Conservation (phyloP, 1,140 invertebrate genomes). For the Riptortus pedestris region DNA sequence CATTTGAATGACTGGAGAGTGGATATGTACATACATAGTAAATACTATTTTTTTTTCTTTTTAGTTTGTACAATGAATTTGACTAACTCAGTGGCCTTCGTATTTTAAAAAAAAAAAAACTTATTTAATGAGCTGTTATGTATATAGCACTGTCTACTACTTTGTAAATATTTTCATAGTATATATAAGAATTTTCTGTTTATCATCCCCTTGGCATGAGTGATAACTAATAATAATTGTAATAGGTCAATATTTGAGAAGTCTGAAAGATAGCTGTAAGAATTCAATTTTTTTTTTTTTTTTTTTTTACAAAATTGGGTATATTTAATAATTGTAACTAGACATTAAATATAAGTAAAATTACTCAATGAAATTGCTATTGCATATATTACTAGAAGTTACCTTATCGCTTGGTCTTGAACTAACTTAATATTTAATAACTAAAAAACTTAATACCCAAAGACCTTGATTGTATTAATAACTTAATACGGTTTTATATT, state of each 20-base stretch:
- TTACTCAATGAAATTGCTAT: too few species aligned
- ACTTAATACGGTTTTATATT: too few species aligned
- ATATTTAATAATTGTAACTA: too few species aligned
- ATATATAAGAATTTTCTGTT: neutral
- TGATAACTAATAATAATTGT: too few species aligned
- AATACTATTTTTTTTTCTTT: neutral
- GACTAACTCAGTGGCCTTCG: constrained; percentile 12
- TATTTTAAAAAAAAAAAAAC: neutral
- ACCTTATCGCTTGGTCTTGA: too few species aligned
- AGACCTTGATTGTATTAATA: too few species aligned
- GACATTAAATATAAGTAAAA: too few species aligned
- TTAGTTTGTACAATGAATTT: neutral
- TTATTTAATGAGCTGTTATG: constrained; percentile 9
- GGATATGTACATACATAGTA: neutral
- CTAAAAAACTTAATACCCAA: too few species aligned
- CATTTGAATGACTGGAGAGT: neutral
- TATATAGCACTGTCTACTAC: neutral
- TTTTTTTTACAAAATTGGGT: too few species aligned
- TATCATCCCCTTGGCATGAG: neutral
- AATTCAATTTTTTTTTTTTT: too few species aligned
- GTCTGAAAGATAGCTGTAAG: neutral
- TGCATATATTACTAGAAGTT: too few species aligned
- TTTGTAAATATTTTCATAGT: neutral
- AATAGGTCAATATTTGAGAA: neutral
- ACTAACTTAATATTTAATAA: too few species aligned